Conservation (phyloP, 2,113 vertebrate genomes). For the Ictalurus furcatus region DNA sequence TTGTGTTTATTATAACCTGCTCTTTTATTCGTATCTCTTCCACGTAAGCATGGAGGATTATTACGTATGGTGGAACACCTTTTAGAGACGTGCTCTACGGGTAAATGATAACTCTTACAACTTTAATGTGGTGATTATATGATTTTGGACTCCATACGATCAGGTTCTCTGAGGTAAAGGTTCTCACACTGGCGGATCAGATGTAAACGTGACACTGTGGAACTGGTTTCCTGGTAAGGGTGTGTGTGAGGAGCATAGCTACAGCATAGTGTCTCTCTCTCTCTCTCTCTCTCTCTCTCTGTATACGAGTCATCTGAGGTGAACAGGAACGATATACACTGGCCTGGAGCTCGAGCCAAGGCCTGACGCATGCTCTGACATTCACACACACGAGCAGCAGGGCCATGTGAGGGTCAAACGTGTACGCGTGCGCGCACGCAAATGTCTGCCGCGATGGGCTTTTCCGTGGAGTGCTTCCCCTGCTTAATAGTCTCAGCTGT, state of each 20-base stretch:
- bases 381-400: constrained; percentile 28
- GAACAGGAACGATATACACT: constrained; percentile 30
- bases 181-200: constrained; percentile 34
- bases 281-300: background rate
- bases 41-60: background rate
- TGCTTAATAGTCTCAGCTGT: constrained; percentile 46
- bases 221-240: constrained; percentile 42
- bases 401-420: constrained; percentile 37
- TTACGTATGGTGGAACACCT: background rate
- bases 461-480: constrained; percentile 21
- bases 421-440: background rate
- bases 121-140: background rate
- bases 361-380: constrained; percentile 9
- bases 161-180: constrained; percentile 38
- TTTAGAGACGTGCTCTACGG: background rate
- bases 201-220: constrained; percentile 21
- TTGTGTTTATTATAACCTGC: background rate
- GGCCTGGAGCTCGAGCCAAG: constrained; percentile 32
- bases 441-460: constrained; percentile 21
- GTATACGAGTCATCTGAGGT: constrained; percentile 50
- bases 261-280: background rate
- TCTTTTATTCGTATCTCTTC: background rate
- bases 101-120: background rate
- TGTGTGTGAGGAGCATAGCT: constrained; percentile 33
- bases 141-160: background rate